Evolutionary conservation across 1,140 invertebrate species (phyloP), one percentile per base, ranked within the genome.

Genomic region (Drosophila tani): DNA sequence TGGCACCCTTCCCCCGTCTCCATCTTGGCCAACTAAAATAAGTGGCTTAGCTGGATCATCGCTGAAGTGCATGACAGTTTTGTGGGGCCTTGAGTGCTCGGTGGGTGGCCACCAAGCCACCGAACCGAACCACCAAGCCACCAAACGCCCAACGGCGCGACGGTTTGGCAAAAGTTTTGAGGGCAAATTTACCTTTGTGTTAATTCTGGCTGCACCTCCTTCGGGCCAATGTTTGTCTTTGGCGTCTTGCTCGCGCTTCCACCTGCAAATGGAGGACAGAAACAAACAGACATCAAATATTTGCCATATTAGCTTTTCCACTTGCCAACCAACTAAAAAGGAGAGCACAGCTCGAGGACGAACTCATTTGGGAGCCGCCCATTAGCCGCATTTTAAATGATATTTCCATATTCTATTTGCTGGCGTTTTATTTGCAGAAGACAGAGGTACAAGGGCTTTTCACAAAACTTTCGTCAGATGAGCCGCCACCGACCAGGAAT

Each of bases 11-110:
- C 3, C 6, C 43, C 40, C 21, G 2, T 27, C 27, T 27, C 27
- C 35, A 32, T 66, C 38, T 51, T 53, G 58, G 77, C 71, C 74
- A 53, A 55, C 69, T 75, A 43, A 73, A 82, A 65, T 82, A 82
- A 82, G 80, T 82, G 79, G 68, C 80, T 82, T 82, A 82, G 75
- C 55, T 69, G 79, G 81, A 78, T 80, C 79, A 64, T 60, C 58
- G 67, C 74, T 69, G 55, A 78, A 82, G 75, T 82, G 75, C 75
- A 66, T 63, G 80, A 79, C 75, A 79, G 77, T 73, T 75, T 77
- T 50, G 77, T 49, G 57, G 58, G 77, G 67, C 77, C 55, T 63
- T 71, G 62, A 81, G 65, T 66, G 41, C 17, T 9, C 19, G 9
- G 32, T 29, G 45, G 43, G n/a, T n/a, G n/a, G 56, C 21, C 21